A percentile compares a stretch with the other conserved stretches of the same genome.
Conservation (phyloP, 2,113 vertebrate genomes). For the Machaerirhynchus nigripectus region DNA sequence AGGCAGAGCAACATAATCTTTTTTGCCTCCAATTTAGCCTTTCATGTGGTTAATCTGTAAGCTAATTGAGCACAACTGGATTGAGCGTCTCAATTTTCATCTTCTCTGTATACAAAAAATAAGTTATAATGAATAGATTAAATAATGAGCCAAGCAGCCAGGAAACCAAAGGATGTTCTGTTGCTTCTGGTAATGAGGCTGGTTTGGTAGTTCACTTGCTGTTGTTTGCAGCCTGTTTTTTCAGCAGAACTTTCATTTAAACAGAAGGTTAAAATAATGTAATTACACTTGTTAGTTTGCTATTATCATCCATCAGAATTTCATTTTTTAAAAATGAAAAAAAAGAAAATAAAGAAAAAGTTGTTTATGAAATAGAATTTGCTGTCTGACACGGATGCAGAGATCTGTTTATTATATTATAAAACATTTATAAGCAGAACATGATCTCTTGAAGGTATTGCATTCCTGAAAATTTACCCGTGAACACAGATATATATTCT, state of each 20-base stretch:
- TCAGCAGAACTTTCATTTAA: background rate
- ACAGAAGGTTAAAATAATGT: background rate
- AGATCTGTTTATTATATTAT: background rate
- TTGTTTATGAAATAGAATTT: background rate
- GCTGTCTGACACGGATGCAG: background rate
- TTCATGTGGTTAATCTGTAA: background rate
- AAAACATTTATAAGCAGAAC: background rate
- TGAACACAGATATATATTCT: background rate
- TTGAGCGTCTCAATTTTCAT: background rate
- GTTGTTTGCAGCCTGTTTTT: background rate
- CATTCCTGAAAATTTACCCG: background rate
- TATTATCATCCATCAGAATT: background rate
- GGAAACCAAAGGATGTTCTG: background rate
- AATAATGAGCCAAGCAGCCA: background rate
- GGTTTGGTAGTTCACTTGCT: background rate
- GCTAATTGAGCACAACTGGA: background rate
- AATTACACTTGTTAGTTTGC: background rate
- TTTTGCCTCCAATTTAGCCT: background rate
- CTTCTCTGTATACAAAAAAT: background rate
- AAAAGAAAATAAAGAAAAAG: background rate
- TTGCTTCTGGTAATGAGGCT: background rate
- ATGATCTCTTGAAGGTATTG: background rate
- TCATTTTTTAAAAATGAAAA: background rate
- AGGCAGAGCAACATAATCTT: background rate
- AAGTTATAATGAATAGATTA: background rate